These are phyloP conservation scores for Cyprinella venusta DNA, from an alignment of 2,797 vertebrate genomes.

Conservation along the genomic window DNA sequence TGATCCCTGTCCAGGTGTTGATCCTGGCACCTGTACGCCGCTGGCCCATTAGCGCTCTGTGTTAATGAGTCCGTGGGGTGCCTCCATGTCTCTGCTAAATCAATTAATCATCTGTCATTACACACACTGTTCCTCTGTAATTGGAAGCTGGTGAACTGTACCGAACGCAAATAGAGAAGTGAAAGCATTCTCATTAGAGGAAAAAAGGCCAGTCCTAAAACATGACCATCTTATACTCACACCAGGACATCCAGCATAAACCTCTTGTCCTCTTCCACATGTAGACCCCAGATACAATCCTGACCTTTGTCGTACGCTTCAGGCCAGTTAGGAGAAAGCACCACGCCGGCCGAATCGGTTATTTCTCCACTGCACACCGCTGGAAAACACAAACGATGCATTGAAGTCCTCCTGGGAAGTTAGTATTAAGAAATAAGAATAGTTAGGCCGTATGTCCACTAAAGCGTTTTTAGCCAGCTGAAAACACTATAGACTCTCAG, in stretches of 20 bases:
- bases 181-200: constrained; percentile 78
- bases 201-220: constrained; percentile 59
- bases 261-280: constrained; percentile 96
- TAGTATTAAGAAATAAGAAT: neutral
- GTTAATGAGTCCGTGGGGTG: constrained; percentile 77
- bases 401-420: neutral
- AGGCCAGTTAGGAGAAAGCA: constrained; percentile 97
- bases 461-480: too few relatives aligned
- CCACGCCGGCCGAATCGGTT: constrained; percentile 90
- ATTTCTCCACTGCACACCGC: constrained; percentile 97
- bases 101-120: constrained; percentile 85
- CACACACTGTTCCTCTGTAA: constrained; percentile 79
- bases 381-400: constrained; percentile 59
- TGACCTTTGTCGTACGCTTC: constrained; percentile 96
- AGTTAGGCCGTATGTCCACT: too few relatives aligned
- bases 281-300: constrained; percentile 99
- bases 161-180: constrained; percentile 76
- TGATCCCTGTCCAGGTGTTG: constrained; percentile 61
- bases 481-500: too few relatives aligned
- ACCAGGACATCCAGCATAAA: constrained; percentile 93
- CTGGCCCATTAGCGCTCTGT: constrained; percentile 64
- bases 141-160: constrained; percentile 76
- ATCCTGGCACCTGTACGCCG: constrained; percentile 71
- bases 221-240: constrained; percentile 84
- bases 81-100: constrained; percentile 83